Percentiles rank a stretch among this genome's conserved stretches.
These are phyloP conservation scores for Buteo buteo DNA, from an alignment of 2,113 vertebrate genomes.

Conservation along the genomic window DNA sequence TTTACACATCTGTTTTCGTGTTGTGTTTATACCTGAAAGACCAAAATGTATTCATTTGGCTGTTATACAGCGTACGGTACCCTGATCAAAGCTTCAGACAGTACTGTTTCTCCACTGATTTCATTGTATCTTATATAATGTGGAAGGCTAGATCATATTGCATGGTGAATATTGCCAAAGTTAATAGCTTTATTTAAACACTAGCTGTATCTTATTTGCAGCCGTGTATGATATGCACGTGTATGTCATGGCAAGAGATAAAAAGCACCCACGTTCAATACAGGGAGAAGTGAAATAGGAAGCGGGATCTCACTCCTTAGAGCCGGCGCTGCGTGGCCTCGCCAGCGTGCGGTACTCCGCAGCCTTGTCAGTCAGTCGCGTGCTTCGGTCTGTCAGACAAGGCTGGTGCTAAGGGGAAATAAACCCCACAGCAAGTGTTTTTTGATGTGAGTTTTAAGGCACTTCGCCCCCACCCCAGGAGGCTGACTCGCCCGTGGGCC, in stretches of 20 bases:
- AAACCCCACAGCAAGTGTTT: too few relatives aligned
- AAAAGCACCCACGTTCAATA: accelerated
- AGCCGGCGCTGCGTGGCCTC: accelerated
- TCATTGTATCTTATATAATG: accelerated
- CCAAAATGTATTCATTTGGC: accelerated
- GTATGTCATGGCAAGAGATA: not conserved
- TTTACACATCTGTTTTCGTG: not conserved
- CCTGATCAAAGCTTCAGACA: not conserved
- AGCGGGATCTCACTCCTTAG: accelerated
- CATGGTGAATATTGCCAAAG: accelerated
- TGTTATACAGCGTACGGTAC: accelerated
- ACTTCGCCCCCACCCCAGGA: accelerated
- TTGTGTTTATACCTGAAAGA: not conserved
- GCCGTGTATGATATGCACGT: accelerated
- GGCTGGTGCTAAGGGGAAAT: not conserved
- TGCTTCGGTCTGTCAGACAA: accelerated
- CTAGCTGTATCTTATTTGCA: accelerated
- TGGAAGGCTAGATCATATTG: not conserved
- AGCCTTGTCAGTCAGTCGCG: too few relatives aligned
- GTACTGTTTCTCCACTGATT: not conserved
- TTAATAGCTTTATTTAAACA: not conserved
- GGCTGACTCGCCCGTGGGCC: not conserved
- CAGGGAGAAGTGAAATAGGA: accelerated
- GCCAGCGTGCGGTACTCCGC: not conserved
- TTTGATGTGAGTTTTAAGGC: not conserved